Evolutionary conservation across 1,140 invertebrate genomes (phyloP).

Genomic region (Sinella curviseta): DNA sequence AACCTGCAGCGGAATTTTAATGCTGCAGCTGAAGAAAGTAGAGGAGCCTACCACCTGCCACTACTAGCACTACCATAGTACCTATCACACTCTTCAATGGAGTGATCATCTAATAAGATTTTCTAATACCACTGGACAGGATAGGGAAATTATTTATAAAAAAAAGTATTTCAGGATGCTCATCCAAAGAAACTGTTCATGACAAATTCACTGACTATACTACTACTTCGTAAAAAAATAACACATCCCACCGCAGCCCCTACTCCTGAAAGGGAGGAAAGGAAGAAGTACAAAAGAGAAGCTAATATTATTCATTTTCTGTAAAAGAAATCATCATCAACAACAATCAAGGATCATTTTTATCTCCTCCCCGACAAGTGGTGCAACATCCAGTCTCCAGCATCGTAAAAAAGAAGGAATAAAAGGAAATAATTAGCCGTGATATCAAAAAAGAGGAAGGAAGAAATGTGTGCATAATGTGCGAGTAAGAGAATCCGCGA

Average conservation of each 20-base stretch:
- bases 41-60: not conserved
- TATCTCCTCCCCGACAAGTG: not conserved
- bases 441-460: not conserved
- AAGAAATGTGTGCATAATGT: constrained; percentile 12
- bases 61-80: not conserved
- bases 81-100: not conserved
- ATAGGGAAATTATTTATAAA: not conserved
- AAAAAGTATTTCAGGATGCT: not conserved
- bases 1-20: not conserved
- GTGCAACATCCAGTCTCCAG: too few species aligned
- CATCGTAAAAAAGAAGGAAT: too few species aligned
- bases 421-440: too few species aligned
- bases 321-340: not conserved
- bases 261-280: too few species aligned
- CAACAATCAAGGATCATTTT: not conserved
- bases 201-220: not conserved
- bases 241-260: too few species aligned
- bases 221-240: too few species aligned
- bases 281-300: too few species aligned
- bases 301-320: too few species aligned
- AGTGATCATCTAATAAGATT: not conserved
- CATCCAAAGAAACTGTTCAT: not conserved
- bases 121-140: too few species aligned
- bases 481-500: not conserved
- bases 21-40: not conserved